phyloP scores from a whole-genome alignment of 2,797 vertebrate species.

The Oreortyx pictus region DNA sequence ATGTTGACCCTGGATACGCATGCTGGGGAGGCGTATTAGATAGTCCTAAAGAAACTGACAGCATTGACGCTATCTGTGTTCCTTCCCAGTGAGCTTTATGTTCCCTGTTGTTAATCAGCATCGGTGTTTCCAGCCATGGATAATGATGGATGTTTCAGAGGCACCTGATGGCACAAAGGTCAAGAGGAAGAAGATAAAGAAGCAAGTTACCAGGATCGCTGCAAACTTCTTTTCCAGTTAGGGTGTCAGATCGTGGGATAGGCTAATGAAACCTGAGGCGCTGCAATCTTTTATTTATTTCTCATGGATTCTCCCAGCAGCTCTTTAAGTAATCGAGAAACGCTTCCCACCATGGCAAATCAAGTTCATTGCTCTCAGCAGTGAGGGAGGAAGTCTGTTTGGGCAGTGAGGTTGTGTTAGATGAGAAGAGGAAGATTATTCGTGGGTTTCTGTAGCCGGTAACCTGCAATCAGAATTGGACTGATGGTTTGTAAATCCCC shows the following conservation, averaged over 20 bases:
- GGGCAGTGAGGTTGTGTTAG: neutral
- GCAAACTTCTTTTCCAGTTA: constrained; percentile 22
- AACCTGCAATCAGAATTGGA: neutral
- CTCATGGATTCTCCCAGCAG: neutral
- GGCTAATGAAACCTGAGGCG: neutral
- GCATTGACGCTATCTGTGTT: constrained; percentile 35
- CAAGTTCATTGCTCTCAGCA: neutral
- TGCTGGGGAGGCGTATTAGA: neutral
- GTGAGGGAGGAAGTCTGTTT: neutral
- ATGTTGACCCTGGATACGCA: neutral
- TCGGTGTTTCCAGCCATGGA: constrained; percentile 34
- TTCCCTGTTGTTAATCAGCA: constrained; percentile 40
- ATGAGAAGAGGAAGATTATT: neutral
- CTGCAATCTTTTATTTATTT: neutral
- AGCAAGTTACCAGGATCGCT: neutral
- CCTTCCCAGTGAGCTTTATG: constrained; percentile 26
- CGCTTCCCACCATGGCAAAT: neutral
- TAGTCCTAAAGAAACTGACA: neutral
- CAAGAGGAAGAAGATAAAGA: constrained; percentile 31
- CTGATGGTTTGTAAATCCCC: neutral
- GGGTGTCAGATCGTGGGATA: constrained; percentile 22
- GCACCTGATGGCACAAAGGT: constrained; percentile 36
- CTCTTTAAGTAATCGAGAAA: neutral
- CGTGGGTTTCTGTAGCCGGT: neutral
- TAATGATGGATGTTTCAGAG: constrained; percentile 35